These are phyloP conservation scores for Bombus superbus DNA, from an alignment of 1,140 invertebrate genomes.

Conservation along the genomic window DNA sequence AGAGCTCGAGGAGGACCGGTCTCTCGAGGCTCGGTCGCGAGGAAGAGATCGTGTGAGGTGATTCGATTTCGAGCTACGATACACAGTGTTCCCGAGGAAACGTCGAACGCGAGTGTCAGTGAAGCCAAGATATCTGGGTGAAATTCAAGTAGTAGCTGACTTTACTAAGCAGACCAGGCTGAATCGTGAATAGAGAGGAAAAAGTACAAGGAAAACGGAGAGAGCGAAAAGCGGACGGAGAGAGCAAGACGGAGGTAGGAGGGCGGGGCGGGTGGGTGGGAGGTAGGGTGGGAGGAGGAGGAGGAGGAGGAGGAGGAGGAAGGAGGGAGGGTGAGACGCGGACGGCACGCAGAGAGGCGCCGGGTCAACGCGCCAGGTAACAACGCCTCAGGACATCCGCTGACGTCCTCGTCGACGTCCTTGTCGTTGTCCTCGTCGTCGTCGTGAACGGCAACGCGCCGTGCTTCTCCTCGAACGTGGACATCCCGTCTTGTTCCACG, in stretches of 20 bases:
- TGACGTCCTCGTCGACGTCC: constrained; percentile 61
- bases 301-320: constrained; percentile 39
- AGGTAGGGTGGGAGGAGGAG: constrained; percentile 38
- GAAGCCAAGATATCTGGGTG: constrained; percentile 1
- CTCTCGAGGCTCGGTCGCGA: constrained; percentile 21
- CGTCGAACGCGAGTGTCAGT: constrained; percentile 57
- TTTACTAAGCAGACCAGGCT: not conserved
- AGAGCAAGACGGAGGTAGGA: constrained; percentile 59
- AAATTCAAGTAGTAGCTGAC: constrained; percentile 4
- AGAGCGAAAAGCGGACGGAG: constrained; percentile 41
- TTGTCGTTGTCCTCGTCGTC: constrained; percentile 42
- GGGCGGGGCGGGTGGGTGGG: constrained; percentile 46
- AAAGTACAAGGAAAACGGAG: constrained; percentile 37
- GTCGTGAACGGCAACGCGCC: constrained; percentile 44
- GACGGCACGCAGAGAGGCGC: constrained; percentile 69
- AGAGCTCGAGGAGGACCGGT: constrained; percentile 3
- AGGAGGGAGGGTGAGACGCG: constrained; percentile 65
- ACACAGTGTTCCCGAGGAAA: constrained; percentile 36
- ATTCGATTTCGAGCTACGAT: constrained; percentile 46
- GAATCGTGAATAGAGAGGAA: constrained; percentile 14
- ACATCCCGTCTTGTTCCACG: constrained; percentile 31
- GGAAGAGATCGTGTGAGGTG: constrained; percentile 49
- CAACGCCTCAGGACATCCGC: constrained; percentile 69
- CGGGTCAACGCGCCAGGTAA: constrained; percentile 71
- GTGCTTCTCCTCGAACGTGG: constrained; percentile 45